Evolutionary conservation across 1,140 invertebrate genomes (phyloP).

Genomic region (Drosophila repleta): DNA sequence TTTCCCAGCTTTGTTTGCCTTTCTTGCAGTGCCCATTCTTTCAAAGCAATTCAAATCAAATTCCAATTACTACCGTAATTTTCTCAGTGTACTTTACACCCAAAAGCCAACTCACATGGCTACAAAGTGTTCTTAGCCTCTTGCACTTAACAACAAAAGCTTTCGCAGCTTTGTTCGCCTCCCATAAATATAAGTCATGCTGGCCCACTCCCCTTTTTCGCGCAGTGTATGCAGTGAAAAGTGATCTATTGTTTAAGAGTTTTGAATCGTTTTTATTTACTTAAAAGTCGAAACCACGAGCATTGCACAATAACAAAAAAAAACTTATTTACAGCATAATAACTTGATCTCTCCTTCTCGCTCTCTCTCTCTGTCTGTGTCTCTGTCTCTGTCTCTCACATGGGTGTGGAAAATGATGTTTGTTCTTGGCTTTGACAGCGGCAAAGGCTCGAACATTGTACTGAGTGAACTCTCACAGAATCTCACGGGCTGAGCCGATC

Average conservation of each 20-base stretch:
- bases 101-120: background rate
- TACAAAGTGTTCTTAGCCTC: background rate
- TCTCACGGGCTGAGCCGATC: constrained; percentile 21
- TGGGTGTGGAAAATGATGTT: background rate
- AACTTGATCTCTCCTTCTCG: constrained; percentile 57
- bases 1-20: background rate
- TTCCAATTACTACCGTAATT: background rate
- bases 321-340: constrained; percentile 50
- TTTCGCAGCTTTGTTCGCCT: constrained; percentile 9
- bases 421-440: constrained; percentile 61
- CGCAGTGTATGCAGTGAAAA: constrained; percentile 7
- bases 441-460: constrained; percentile 56
- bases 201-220: background rate
- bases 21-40: background rate
- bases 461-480: constrained; percentile 37
- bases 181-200: background rate
- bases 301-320: constrained; percentile 58
- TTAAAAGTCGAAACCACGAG: constrained; percentile 57
- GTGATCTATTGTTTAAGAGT: constrained; percentile 21
- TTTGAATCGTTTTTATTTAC: constrained; percentile 66
- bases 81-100: background rate
- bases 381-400: constrained; percentile 22
- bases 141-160: background rate
- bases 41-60: no score
- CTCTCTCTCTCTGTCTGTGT: constrained; percentile 43